Evolutionary conservation across 1,140 invertebrate genomes (phyloP), one percentile per base, ranked within the genome.

Genomic region (Paracyclopina nana): DNA sequence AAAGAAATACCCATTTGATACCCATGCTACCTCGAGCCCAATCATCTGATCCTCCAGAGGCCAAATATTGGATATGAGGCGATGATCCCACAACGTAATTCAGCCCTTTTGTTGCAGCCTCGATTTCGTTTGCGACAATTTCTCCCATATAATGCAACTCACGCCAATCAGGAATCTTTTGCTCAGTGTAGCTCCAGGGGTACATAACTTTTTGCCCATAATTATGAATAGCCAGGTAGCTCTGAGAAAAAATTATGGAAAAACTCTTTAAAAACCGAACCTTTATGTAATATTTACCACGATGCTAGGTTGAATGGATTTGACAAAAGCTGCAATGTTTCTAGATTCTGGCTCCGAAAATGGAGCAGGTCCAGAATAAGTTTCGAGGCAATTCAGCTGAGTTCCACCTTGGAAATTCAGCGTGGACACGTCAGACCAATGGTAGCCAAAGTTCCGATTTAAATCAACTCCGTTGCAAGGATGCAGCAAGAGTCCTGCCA

Each of bases 1-100:
- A 59, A 12, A 67, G 56, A 56, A 61, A 69, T 11, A 63, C 57
- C 57, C 67, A 68, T 43, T 63, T 63, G 14, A 65, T 58, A 12
- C 61, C 61, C 24, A 57, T 59, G 20, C 58, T 57, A 6, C 56
- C 55, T 49, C 60, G 57, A 6, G 64, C 67, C 63, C 63, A 70
- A 54, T 68, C 66, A 40, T 68, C 60, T 0, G 62, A 62, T 14
- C 58, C 61, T 27, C 64, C 64, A 6, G 63, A 44, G 0, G 54
- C 56, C 3, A 14, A 4, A 26, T 48, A 48, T 48, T 48, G 45
- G 2, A 48, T 28, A 30, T 28, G 14, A 12, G 45, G 27, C 4
- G 45, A 48, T 11, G 25, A 28, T 12, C 45, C 45, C 20, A 48
- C 45, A n/a, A n/a, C n/a, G n/a, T n/a, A n/a, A n/a, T n/a, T n/a